Evolutionary conservation across 2,797 vertebrate species (phyloP).

Genomic region (Spheniscus humboldti): DNA sequence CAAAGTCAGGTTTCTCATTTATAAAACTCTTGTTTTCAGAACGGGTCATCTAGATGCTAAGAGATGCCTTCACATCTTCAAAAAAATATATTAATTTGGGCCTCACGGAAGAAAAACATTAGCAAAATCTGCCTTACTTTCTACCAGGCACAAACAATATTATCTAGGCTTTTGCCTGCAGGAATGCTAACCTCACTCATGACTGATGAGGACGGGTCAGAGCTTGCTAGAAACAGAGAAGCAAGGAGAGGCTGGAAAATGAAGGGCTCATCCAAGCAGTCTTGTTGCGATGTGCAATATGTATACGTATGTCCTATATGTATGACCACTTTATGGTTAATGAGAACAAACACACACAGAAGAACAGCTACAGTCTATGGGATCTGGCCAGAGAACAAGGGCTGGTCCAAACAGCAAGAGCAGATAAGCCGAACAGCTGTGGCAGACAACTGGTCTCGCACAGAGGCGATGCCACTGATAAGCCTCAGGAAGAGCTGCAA

Average conservation of each 20-base stretch:
- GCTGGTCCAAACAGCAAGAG: not conserved
- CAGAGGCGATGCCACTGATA: not conserved
- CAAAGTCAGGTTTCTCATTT: not conserved
- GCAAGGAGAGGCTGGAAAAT: not conserved
- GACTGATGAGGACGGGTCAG: not conserved
- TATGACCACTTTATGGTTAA: not conserved
- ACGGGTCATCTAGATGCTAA: constrained; percentile 4
- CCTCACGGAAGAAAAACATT: not conserved
- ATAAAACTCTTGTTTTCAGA: not conserved
- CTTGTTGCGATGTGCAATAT: not conserved
- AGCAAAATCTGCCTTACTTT: not conserved
- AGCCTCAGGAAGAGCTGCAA: not conserved
- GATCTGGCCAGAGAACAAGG: not conserved
- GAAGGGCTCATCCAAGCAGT: not conserved
- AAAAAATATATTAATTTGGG: not conserved
- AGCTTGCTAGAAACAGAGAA: not conserved
- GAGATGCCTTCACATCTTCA: not conserved
- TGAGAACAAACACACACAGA: not conserved
- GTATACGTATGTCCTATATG: not conserved
- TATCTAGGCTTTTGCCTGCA: not conserved
- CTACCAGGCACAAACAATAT: not conserved
- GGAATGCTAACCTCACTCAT: not conserved
- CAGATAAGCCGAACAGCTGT: not conserved
- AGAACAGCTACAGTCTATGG: fast-evolving
- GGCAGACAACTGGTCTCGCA: not conserved